Evolutionary conservation across 2,797 vertebrate genomes (phyloP), one percentile per base, ranked within the genome.

Genomic region (Naso thynnoides): DNA sequence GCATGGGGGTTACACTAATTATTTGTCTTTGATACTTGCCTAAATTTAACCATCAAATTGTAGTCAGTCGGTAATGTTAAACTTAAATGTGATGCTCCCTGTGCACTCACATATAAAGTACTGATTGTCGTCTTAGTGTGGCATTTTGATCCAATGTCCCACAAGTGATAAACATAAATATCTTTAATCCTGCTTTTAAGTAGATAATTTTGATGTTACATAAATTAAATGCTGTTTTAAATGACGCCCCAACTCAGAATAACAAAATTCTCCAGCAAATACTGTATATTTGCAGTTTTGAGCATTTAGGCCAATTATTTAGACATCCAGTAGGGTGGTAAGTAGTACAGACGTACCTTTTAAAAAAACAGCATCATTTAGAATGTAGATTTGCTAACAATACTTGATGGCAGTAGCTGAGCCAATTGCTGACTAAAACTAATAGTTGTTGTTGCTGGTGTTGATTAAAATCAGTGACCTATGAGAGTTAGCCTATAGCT

Each of bases 401-500:
- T 26, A 24, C 8, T 16, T 14, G 24, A 29, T 54, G 21, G 54
- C 55, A 31, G 45, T 39, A 36, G 33, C 24, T 62, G 33, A 71
- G 65, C 41, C 44, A 53, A 42, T 15, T n/a, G 31, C 31, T 19
- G 26, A 18, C 4, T 68, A 14, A 21, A 54, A 31, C 21, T 21
- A 44, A 70, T 18, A 44, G 49, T 48, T 2, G 53, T 18, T 16
- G 42, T 42, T 53, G 33, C 68, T 47, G n/a, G 19, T 56, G 23
- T 62, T 75, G 53, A 45, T 68, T 75, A 82, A 79, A 76, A 71
- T 70, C 48, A 73, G 29, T 18, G 57, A 67, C 45, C 45, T 5
- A 50, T 39, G 39, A 63, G 54, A 27, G 52, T 31, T 59, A n/a
- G n/a, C n/a, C n/a, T n/a, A 39, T 70, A n/a, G 71, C 62, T 76